Percentiles rank a stretch among this genome's conserved stretches.
These are phyloP conservation scores for Pseudomyrmex concolor DNA, from an alignment of 1,140 invertebrate species.

Conservation along the genomic window DNA sequence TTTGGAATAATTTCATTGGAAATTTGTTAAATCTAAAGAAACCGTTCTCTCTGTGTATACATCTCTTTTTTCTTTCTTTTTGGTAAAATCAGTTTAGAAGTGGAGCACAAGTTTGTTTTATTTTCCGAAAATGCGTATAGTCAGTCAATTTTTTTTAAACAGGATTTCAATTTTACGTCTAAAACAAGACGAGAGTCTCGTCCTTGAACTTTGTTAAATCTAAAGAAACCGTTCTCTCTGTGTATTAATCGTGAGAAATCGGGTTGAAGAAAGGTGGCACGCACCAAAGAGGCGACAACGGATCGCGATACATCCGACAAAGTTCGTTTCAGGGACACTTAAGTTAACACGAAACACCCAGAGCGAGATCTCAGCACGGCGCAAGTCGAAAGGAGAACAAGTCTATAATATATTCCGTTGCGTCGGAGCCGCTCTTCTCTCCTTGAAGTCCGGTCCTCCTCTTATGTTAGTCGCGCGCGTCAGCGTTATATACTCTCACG, in stretches of 20 bases:
- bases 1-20: too few species aligned
- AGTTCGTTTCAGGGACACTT: conserved; percentile 61
- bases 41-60: too few species aligned
- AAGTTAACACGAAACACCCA: conserved; percentile 65
- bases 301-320: conserved; percentile 42
- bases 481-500: conserved; percentile 38
- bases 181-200: too few species aligned
- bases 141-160: too few species aligned
- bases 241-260: conserved; percentile 32
- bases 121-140: too few species aligned
- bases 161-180: too few species aligned
- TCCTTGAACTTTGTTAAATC: too few species aligned
- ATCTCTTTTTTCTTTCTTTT: neutral
- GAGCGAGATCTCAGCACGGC: conserved; percentile 63
- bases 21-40: too few species aligned
- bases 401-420: conserved; percentile 76
- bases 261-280: conserved; percentile 30
- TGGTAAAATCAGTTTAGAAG: neutral
- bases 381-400: conserved; percentile 72
- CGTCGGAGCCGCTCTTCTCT: conserved; percentile 57
- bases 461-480: conserved; percentile 54
- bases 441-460: conserved; percentile 59
- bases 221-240: too few species aligned
- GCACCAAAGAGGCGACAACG: conserved; percentile 10
- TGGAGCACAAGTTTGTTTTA: neutral